These are phyloP conservation scores for Drosophila pseudoobscura DNA, from an alignment of 1,140 invertebrate genomes.

Conservation along the genomic window DNA sequence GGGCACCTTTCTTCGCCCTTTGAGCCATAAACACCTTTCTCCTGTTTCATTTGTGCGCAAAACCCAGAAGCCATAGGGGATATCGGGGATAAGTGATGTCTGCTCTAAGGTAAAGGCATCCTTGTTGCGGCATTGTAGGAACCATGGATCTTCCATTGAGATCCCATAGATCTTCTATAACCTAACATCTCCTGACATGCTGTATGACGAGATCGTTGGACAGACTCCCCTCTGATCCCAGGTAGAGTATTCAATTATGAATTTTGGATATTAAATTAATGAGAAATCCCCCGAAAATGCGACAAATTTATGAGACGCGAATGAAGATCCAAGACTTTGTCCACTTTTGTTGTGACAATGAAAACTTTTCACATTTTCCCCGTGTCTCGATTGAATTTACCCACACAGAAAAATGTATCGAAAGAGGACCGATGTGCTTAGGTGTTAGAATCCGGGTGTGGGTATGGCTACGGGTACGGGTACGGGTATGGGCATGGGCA, in stretches of 20 bases:
- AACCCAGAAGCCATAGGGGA: too few relatives aligned
- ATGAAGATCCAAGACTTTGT: conserved; percentile 5
- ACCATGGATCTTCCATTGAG: too few relatives aligned
- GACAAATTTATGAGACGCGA: conserved; percentile 72
- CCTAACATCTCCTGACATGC: too few relatives aligned
- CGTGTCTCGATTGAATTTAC: conserved; percentile 40
- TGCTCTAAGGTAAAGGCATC: too few relatives aligned
- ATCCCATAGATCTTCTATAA: too few relatives aligned
- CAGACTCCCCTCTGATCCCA: background rate
- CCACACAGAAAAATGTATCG: conserved; percentile 15
- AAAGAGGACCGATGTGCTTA: background rate
- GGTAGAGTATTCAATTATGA: conserved; percentile 54
- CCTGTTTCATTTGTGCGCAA: too few relatives aligned
- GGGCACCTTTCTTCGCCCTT: too few relatives aligned
- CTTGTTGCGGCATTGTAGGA: too few relatives aligned
- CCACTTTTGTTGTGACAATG: conserved; percentile 56
- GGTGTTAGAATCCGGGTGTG: conserved; percentile 28
- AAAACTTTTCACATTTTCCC: conserved; percentile 42
- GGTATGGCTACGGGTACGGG: conserved; percentile 13
- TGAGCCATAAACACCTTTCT: too few relatives aligned
- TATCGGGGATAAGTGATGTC: too few relatives aligned
- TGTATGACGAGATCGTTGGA: background rate
- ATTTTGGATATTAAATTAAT: conserved; percentile 71
- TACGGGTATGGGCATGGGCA: background rate
- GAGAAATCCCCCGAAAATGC: conserved; percentile 59